Base-by-base conservation (phyloP, 2,888 invertebrate species). In the Globia sparganii region DNA sequence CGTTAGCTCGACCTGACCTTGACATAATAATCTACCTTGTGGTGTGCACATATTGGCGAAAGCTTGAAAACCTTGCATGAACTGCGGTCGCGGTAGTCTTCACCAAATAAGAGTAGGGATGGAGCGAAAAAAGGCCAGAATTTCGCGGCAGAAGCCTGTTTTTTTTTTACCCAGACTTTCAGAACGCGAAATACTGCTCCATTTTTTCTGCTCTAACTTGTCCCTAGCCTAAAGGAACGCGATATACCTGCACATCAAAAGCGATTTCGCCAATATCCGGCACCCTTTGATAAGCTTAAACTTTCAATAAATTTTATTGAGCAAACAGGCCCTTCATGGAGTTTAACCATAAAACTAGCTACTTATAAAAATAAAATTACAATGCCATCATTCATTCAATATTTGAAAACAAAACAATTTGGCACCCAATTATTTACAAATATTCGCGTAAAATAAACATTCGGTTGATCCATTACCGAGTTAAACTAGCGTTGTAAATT, bases 361-460 rank as follows among this genome's bases (percentile, higher is more conserved):
- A 81, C 31, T 43, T 85, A 87, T 43, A 86, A 86, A 85, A 85
- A 86, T 80, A 86, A 85, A 86, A 78, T 75, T 75, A 87, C 64
- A 80, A 83, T 83, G 71, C 79, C 79, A 37, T 71, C 40, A 77
- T 77, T 31, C 43, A 59, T 77, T 61, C 75, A 73, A 78, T 85
- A 75, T 76, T 77, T 64, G 31, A 79, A 78, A 78, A 81, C 34
- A 72, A 78, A 56, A 79, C 64, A 75, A 76, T 87, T 87, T 87
- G 87, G 87, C 87, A 87, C 87, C 75, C 81, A 76, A 81, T 77
- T 81, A 81, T 81, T 83, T 79, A 81, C 72, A 87, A 71, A 75
- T 70, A 78, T 75, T 78, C 43, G 75, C 80, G 62, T 58, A 77
- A 84, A 73, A 69, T 68, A 75, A 85, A 80, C 70, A 43, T 21